These are phyloP conservation scores for Amphiprion percula DNA, from an alignment of 2,113 vertebrate genomes.

Conservation along the genomic window DNA sequence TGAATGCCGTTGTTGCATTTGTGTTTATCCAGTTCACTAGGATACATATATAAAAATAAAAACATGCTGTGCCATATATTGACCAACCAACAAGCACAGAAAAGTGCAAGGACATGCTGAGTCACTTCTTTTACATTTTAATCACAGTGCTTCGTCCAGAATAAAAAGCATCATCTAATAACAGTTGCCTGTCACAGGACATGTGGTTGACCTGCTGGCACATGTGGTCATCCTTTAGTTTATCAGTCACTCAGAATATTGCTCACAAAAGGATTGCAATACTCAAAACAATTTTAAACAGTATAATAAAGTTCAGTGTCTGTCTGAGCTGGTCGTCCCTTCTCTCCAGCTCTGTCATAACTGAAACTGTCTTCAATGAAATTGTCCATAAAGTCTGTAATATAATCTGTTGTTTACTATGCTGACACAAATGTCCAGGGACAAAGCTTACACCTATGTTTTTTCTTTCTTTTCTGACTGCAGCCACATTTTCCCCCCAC, in stretches of 20 bases:
- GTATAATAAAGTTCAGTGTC: constrained; percentile 9
- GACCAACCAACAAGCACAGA: neutral
- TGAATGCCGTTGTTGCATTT: neutral
- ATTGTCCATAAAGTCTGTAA: neutral
- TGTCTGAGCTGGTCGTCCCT: neutral
- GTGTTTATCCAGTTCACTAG: neutral
- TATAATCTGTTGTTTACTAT: neutral
- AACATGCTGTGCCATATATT: neutral
- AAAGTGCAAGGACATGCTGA: neutral
- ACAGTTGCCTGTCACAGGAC: neutral
- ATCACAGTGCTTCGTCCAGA: neutral
- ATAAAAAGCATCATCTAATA: neutral
- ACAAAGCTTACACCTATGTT: neutral
- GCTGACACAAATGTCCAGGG: neutral
- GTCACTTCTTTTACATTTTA: neutral
- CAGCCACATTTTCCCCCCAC: neutral
- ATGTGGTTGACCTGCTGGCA: too few relatives aligned
- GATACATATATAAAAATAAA: neutral
- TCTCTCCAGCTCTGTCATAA: neutral
- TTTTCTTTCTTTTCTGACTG: neutral
- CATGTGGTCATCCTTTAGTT: neutral
- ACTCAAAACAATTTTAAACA: neutral
- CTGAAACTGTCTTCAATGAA: neutral
- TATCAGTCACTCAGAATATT: constrained; percentile 1
- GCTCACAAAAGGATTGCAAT: neutral